A percentile compares a stretch with the other conserved stretches of the same genome.
phyloP scores from a whole-genome alignment of 2,797 vertebrate species.

The Falco biarmicus region DNA sequence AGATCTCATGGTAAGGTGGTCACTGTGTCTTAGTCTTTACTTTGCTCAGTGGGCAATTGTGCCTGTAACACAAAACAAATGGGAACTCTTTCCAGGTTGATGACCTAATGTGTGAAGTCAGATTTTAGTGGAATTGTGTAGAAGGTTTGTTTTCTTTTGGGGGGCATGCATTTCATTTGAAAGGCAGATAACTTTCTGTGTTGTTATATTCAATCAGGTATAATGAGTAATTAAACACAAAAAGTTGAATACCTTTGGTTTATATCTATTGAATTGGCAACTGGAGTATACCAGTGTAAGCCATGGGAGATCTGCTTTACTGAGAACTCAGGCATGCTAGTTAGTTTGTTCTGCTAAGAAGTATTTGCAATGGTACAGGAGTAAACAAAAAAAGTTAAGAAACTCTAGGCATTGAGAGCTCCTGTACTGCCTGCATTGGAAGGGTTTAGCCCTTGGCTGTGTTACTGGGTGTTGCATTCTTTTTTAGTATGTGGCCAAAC shows the following conservation, averaged over 20 bases:
- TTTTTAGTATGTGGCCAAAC: not conserved
- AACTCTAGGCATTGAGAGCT: not conserved
- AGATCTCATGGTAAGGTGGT: not conserved
- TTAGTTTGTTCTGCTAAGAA: not conserved
- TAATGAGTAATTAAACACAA: constrained; percentile 13
- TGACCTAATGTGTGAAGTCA: not conserved
- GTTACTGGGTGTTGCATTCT: not conserved
- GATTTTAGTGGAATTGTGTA: not conserved
- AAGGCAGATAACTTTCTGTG: not conserved
- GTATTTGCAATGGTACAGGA: not conserved
- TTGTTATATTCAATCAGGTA: not conserved
- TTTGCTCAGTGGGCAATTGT: not conserved
- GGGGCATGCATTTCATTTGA: not conserved
- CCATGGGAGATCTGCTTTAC: not conserved
- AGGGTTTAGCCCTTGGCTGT: not conserved
- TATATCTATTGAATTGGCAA: not conserved
- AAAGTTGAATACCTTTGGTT: not conserved
- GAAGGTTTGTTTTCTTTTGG: not conserved
- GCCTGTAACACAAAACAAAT: not conserved
- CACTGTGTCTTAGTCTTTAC: not conserved
- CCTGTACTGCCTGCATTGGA: not conserved
- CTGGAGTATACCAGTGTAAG: not conserved
- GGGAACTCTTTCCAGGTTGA: not conserved
- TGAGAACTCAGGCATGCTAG: not conserved
- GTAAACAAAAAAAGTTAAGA: not conserved